phyloP scores from a whole-genome alignment of 2,888 invertebrate genomes.

The Acleris holmiana region DNA sequence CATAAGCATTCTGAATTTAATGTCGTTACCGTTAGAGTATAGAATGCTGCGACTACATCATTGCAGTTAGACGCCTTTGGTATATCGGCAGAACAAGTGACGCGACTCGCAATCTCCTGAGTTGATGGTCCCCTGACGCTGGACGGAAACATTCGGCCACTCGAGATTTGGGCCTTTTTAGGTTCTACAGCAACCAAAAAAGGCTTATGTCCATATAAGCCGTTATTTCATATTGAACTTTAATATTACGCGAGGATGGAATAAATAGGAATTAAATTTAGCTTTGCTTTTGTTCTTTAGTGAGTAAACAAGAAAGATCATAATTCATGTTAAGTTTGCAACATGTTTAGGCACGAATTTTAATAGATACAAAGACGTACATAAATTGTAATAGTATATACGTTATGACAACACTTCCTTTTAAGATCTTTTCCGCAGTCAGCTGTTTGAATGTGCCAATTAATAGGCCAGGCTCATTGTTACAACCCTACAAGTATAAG shows the following conservation, averaged over 20 bases:
- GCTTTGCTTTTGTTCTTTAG: background rate
- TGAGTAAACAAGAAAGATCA: constrained; percentile 8
- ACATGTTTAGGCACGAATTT: constrained; percentile 1
- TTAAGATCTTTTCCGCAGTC: too few relatives aligned
- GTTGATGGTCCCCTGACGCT: background rate
- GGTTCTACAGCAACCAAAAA: constrained; percentile 5
- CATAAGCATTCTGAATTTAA: too few relatives aligned
- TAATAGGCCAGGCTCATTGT: too few relatives aligned
- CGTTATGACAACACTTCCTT: too few relatives aligned
- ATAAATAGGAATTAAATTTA: background rate
- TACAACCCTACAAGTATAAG: too few relatives aligned
- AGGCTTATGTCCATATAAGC: background rate
- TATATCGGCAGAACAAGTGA: constrained; percentile 32
- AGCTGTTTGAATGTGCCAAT: too few relatives aligned
- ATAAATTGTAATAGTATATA: background rate
- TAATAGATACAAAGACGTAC: constrained; percentile 1
- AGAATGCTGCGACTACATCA: too few relatives aligned
- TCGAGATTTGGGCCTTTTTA: constrained; percentile 24
- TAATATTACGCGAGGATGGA: background rate
- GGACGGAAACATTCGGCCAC: constrained; percentile 3
- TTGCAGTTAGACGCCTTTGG: too few relatives aligned
- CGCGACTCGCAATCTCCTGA: constrained; percentile 16
- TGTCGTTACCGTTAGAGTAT: too few relatives aligned
- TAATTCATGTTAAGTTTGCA: constrained; percentile 26
- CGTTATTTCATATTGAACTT: background rate